Conservation (phyloP, 2,888 invertebrate genomes). For the Lathronympha strigana region DNA sequence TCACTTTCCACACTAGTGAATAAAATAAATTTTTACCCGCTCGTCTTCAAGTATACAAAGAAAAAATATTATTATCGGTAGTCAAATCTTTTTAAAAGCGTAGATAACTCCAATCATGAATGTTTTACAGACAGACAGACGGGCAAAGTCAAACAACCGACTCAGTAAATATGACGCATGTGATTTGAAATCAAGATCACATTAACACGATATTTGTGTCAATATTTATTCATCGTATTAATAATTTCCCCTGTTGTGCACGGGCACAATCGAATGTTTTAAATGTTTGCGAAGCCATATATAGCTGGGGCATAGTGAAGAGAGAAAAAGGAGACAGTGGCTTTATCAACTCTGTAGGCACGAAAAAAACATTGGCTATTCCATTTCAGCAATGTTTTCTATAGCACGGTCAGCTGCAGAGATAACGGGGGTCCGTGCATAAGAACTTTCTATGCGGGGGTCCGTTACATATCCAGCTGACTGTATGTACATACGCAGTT, state of each 20-base stretch:
- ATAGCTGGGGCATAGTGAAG: slow-evolving; percentile 17
- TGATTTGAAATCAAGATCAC: slow-evolving; percentile 41
- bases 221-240: slow-evolving; percentile 42
- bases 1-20: too few relatives aligned
- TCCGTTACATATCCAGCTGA: too few relatives aligned
- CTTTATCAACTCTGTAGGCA: too few relatives aligned
- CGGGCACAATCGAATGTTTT: slow-evolving; percentile 36
- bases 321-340: neutral
- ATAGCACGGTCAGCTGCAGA: too few relatives aligned
- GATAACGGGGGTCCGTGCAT: too few relatives aligned
- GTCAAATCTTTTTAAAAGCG: neutral
- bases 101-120: neutral
- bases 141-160: slow-evolving; percentile 17
- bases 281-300: slow-evolving; percentile 39
- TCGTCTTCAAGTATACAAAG: too few relatives aligned
- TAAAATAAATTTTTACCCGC: too few relatives aligned
- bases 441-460: too few relatives aligned
- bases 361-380: too few relatives aligned
- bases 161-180: slow-evolving; percentile 19
- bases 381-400: too few relatives aligned
- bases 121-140: slow-evolving; percentile 22
- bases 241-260: slow-evolving; percentile 41
- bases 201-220: slow-evolving; percentile 30
- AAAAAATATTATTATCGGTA: neutral
- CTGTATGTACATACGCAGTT: too few relatives aligned